phyloP scores from a whole-genome alignment of 2,888 invertebrate species.

The Phrixothrix hirtus region DNA sequence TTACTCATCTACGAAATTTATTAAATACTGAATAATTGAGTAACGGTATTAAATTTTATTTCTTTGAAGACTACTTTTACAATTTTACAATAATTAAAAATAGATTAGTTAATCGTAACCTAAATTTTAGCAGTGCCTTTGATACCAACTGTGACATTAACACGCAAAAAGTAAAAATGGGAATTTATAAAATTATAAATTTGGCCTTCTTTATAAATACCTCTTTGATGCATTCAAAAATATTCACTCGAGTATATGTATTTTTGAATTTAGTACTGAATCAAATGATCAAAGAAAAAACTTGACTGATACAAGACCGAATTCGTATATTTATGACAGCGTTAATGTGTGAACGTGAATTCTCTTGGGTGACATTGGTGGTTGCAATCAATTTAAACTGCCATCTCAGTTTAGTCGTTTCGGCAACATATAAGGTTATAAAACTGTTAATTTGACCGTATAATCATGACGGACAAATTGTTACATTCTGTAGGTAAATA shows the following conservation, averaged over 20 bases:
- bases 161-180: neutral
- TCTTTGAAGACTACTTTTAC: too few relatives aligned
- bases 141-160: too few relatives aligned
- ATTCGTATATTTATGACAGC: conserved; percentile 14
- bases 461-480: conserved; percentile 12
- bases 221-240: too few relatives aligned
- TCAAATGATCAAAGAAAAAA: conserved; percentile 8
- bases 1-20: too few relatives aligned
- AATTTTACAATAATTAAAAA: too few relatives aligned
- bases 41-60: too few relatives aligned
- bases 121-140: too few relatives aligned
- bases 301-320: conserved; percentile 1
- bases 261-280: neutral
- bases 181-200: too few relatives aligned
- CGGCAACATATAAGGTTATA: conserved; percentile 15
- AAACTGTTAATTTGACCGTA: conserved; percentile 11
- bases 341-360: conserved; percentile 17
- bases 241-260: neutral
- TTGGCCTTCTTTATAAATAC: too few relatives aligned
- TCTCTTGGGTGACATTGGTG: conserved; percentile 16
- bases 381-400: conserved; percentile 13
- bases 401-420: conserved; percentile 10
- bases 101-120: too few relatives aligned
- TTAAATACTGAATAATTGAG: too few relatives aligned
- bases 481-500: conserved; percentile 7